A percentile compares a stretch with the other conserved stretches of the same genome.
These are phyloP conservation scores for Seriola dumerili DNA, from an alignment of 2,113 vertebrate genomes.

Conservation along the genomic window DNA sequence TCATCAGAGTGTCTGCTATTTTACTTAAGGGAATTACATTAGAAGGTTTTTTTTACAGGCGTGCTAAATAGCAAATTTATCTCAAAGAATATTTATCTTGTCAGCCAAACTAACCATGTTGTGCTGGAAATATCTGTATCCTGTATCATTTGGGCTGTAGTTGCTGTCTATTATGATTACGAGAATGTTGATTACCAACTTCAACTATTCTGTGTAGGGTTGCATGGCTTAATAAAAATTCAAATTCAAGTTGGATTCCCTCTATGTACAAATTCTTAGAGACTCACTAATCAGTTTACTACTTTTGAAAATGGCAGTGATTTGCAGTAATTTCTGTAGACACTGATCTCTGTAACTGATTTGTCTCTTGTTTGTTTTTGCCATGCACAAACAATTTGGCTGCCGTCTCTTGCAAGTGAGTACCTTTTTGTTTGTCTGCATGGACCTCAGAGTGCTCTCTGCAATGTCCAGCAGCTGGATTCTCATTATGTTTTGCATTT, in stretches of 20 bases:
- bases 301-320: neutral
- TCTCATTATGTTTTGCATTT: conserved; percentile 58
- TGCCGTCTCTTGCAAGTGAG: conserved; percentile 91
- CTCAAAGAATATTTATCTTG: neutral
- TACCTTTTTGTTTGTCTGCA: conserved; percentile 75
- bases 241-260: neutral
- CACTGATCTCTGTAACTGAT: conserved; percentile 93
- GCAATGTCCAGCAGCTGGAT: conserved; percentile 34
- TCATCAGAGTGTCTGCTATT: neutral
- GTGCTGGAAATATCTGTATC: neutral
- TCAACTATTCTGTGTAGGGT: neutral
- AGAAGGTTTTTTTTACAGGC: neutral
- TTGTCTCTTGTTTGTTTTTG: conserved; percentile 92
- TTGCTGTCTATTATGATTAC: neutral
- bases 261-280: neutral
- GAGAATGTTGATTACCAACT: neutral
- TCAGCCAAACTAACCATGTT: neutral
- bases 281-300: neutral
- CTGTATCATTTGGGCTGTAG: neutral
- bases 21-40: neutral
- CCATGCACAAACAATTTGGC: conserved; percentile 89
- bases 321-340: conserved; percentile 50
- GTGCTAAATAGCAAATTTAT: neutral
- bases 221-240: neutral
- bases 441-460: conserved; percentile 23